phyloP scores from a whole-genome alignment of 2,888 invertebrate species.

The Meloe dianella region DNA sequence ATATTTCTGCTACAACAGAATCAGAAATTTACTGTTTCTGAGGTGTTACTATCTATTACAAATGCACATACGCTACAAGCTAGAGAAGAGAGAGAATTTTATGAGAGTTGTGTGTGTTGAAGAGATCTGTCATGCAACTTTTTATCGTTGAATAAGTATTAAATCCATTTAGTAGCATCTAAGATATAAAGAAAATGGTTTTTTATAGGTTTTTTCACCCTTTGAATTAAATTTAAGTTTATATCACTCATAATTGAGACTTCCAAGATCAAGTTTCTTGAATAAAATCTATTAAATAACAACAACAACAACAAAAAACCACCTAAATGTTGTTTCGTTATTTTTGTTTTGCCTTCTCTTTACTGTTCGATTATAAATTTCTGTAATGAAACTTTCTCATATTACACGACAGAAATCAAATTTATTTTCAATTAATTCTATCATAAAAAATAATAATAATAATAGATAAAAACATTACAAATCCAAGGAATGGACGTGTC shows the following conservation, averaged over 20 bases:
- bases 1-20: neutral
- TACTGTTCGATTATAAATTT: neutral
- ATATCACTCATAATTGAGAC: neutral
- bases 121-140: neutral
- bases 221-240: neutral
- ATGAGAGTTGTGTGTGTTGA: neutral
- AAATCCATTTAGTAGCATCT: neutral
- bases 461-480: neutral
- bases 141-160: neutral
- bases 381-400: conserved; percentile 21
- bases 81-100: too few species aligned
- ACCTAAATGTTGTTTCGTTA: neutral
- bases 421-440: conserved; percentile 23
- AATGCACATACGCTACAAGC: neutral
- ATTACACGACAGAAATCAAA: conserved; percentile 15
- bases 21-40: neutral
- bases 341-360: neutral
- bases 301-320: too few species aligned
- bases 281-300: too few species aligned
- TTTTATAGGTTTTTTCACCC: neutral
- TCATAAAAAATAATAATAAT: conserved; percentile 23
- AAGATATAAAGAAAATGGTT: neutral
- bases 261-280: neutral
- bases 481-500: neutral
- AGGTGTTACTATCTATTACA: conserved; percentile 2